Conservation (phyloP, 2,797 vertebrate genomes). For the Podargus strigoides region DNA sequence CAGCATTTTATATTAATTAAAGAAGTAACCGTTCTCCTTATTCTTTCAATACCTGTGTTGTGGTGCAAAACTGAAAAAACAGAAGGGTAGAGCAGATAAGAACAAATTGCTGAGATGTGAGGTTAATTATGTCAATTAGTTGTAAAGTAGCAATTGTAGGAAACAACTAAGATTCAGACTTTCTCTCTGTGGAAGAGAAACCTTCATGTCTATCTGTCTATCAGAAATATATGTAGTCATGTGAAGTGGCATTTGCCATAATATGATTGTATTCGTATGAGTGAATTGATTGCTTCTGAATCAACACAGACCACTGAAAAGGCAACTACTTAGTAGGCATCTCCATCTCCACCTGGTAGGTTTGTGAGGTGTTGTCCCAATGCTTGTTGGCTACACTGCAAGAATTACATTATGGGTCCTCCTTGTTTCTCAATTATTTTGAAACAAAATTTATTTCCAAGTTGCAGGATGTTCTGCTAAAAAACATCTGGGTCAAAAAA, state of each 20-base stretch:
- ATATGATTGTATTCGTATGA: neutral
- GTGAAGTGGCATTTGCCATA: neutral
- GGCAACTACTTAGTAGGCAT: neutral
- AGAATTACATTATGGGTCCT: neutral
- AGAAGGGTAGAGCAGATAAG: neutral
- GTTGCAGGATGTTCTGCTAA: neutral
- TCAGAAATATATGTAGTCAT: neutral
- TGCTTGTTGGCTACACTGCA: neutral
- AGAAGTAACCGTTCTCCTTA: neutral
- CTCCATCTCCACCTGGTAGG: neutral
- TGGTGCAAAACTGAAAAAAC: neutral
- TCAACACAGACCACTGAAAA: neutral
- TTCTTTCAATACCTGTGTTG: neutral
- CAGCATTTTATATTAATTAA: accelerated
- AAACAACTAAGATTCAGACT: neutral
- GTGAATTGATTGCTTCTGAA: neutral
- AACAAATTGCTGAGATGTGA: neutral
- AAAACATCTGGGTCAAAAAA: neutral
- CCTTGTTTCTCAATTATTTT: neutral
- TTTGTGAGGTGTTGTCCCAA: neutral
- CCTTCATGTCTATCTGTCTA: neutral
- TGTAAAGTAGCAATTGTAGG: neutral
- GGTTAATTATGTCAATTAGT: neutral
- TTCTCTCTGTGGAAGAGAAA: neutral
- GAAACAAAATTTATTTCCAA: neutral